phyloP scores from a whole-genome alignment of 2,888 invertebrate species.

The Lithodes maja region DNA sequence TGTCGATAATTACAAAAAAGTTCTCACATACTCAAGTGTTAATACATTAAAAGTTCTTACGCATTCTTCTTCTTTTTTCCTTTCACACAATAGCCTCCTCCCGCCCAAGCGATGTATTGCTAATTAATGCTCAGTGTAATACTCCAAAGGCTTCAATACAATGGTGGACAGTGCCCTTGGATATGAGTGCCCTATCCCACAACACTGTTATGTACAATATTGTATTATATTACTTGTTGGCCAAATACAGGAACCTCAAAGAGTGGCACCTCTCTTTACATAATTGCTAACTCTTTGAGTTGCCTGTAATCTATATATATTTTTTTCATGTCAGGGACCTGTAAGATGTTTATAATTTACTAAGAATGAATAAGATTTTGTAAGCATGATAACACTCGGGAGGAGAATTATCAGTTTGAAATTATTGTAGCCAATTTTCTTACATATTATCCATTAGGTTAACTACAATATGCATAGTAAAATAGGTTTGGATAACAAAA shows the following conservation, averaged over 20 bases:
- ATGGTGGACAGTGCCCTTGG: neutral
- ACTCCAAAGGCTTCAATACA: neutral
- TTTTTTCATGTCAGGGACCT: constrained; percentile 49
- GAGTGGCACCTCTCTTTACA: constrained; percentile 28
- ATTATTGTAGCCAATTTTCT: too few species aligned
- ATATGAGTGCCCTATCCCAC: neutral
- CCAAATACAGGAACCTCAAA: constrained; percentile 61
- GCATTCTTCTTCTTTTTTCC: too few species aligned
- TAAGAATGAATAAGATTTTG: neutral
- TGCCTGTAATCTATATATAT: constrained; percentile 24
- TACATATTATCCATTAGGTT: too few species aligned
- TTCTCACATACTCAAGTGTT: neutral
- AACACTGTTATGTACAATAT: constrained; percentile 52
- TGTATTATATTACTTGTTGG: constrained; percentile 60
- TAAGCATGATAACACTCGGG: neutral
- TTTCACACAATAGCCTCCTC: neutral
- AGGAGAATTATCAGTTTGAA: too few species aligned
- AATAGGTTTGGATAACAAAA: too few species aligned
- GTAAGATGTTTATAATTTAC: constrained; percentile 11
- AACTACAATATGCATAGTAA: too few species aligned
- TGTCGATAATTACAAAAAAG: too few species aligned
- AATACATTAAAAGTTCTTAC: neutral
- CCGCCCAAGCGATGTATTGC: neutral
- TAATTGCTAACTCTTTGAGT: constrained; percentile 31
- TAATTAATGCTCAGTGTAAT: neutral